A percentile compares a stretch with the other conserved stretches of the same genome.
Evolutionary conservation across 2,113 vertebrate genomes (phyloP).

Genomic region (Ellobius talpinus): DNA sequence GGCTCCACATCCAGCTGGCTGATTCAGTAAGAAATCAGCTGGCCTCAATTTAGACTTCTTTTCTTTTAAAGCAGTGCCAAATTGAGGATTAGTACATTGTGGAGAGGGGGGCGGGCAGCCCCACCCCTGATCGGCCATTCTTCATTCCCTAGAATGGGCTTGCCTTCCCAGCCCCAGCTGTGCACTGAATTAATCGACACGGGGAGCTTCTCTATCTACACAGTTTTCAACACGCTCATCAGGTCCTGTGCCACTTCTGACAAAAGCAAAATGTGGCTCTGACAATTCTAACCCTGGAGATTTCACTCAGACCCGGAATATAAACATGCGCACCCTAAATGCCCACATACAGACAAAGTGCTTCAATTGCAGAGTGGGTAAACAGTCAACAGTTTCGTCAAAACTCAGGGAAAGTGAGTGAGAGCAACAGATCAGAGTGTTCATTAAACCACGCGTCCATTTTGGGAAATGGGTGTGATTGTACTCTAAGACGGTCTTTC

Average conservation of each 20-base stretch:
- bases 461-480: background rate
- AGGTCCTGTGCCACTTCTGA: constrained; percentile 65
- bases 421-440: background rate
- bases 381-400: background rate
- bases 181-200: constrained; percentile 81
- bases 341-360: background rate
- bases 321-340: background rate
- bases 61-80: constrained; percentile 85
- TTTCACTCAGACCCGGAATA: constrained; percentile 23
- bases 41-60: constrained; percentile 85
- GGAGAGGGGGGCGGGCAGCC: constrained; percentile 82
- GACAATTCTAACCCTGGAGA: constrained; percentile 38
- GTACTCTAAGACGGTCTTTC: background rate
- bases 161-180: constrained; percentile 81
- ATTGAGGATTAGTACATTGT: constrained; percentile 85
- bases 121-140: constrained; percentile 81
- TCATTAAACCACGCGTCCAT: background rate
- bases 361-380: constrained; percentile 14
- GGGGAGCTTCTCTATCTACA: constrained; percentile 73
- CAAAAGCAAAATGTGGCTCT: constrained; percentile 73
- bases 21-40: constrained; percentile 85
- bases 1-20: constrained; percentile 84
- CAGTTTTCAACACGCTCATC: constrained; percentile 72
- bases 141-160: constrained; percentile 78
- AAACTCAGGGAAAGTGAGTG: background rate